Percentiles rank a stretch among this genome's conserved stretches.
Evolutionary conservation across 1,140 invertebrate species (phyloP).

Genomic region (Musca domestica): DNA sequence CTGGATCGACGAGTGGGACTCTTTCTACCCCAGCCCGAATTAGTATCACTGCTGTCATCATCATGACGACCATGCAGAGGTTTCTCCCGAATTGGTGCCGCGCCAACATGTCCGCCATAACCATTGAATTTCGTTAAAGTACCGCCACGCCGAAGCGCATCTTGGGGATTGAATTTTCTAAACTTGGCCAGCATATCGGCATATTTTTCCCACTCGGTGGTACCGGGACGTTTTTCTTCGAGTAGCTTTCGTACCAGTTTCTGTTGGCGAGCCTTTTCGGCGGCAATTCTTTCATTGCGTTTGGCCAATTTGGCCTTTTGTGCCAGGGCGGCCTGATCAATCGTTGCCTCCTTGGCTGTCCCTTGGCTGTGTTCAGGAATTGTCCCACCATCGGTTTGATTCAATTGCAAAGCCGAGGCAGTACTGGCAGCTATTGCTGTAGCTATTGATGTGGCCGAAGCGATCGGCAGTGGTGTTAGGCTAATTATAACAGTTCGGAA

Average conservation of each 20-base stretch:
- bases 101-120: neutral
- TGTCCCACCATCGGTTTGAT: neutral
- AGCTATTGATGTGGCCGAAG: neutral
- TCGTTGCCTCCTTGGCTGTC: constrained; percentile 1
- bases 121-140: constrained; percentile 18
- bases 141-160: constrained; percentile 33
- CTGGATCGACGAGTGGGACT: constrained; percentile 44
- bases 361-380: neutral
- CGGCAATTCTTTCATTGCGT: neutral
- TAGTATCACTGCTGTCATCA: constrained; percentile 29
- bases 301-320: neutral
- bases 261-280: neutral
- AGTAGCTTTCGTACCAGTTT: neutral
- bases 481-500: constrained; percentile 4
- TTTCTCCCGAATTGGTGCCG: neutral
- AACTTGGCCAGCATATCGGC: constrained; percentile 44
- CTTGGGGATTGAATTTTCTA: constrained; percentile 43
- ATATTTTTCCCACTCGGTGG: constrained; percentile 49
- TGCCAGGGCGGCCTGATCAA: neutral
- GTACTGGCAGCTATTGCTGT: constrained; percentile 11
- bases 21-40: constrained; percentile 32
- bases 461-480: neutral
- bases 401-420: neutral
- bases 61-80: neutral
- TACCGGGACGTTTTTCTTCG: constrained; percentile 36